Base-by-base conservation (phyloP, 1,140 invertebrate genomes). In the Chrysomallon squamiferum region DNA sequence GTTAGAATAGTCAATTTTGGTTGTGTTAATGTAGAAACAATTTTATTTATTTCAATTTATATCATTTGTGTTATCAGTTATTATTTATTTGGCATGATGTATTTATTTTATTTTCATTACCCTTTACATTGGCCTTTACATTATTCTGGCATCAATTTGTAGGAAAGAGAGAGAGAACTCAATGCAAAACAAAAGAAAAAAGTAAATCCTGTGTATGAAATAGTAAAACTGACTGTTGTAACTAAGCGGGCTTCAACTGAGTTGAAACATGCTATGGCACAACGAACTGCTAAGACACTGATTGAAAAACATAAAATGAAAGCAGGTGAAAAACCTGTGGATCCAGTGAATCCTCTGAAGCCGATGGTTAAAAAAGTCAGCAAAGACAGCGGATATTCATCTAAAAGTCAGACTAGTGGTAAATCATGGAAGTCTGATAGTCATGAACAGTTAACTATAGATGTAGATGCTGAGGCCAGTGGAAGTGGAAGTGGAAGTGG, bases 301-400 rank as follows among this genome's bases (percentile, higher is more conserved):
- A 29, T 47, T 59, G 29, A 54, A 60, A 2, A 58, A 43, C 22
- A 47, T 56, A 35, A 59, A 7, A 20, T 18, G 59, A 22, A 47
- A 30, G 41, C 38, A 18, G n/a, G 22, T 50, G 57, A 60, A 22
- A 54, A 45, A 54, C 35, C 25, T 41, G 56, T 41, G 38, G 49
- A 43, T 49, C 54, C 68, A 22, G 62, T 49, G n/a, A 68, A 65
- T 50, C 57, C 62, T 29, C 35, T 49, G 2, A 65, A 62, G 45
- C 72, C 72, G 6, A 71, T 76, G 72, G 71, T 78, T 3, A 77
- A 79, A 65, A 76, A 73, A 59, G 66, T 74, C 20, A 79, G 78
- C 61, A 74, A 77, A 62, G 78, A 79, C 52, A 77, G 76, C 43
- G 75, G 78, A 25, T 74, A 73, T 65, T 79, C 74, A 35, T 63